Evolutionary conservation across 2,888 invertebrate species (phyloP), one percentile per base, ranked within the genome.

Genomic region (Eilema depressum): DNA sequence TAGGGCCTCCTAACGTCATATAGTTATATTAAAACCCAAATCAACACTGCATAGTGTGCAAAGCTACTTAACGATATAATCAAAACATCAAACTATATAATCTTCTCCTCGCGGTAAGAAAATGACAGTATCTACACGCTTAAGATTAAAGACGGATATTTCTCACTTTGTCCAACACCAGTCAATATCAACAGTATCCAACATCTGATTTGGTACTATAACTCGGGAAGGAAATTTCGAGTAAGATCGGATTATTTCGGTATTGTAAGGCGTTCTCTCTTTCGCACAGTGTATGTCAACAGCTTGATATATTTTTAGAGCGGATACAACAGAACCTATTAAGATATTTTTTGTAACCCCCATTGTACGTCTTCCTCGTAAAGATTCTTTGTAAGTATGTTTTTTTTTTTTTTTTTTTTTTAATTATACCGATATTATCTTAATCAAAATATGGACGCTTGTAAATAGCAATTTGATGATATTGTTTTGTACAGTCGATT

Each of bases 161-260:
- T 67, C 65, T 66, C 68, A 75, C 68, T 70, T 71, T 70, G 3
- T 20, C 25, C 30, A 71, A 63, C 33, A 63, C 68, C 70, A 20
- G 63, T 37, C 28, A 57, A 20, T 65, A 25, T 66, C 30, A 11
- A 61, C 0, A 62, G 53, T n/a, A 53, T 8, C 53, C 53, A 20
- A 20, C n/a, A 2, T n/a, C n/a, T n/a, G 53, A 53, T n/a, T 53
- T 10, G 0, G 10, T 3, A n/a, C 8, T n/a, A 20, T 10, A 5
- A 20, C 20, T 20, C 8, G 7, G 20, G 8, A n/a, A 53, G n/a
- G 8, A n/a, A 0, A n/a, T 0, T 53, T 20, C n/a, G 8, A 20
- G 2, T 53, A n/a, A n/a, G 20, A n/a, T 53, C n/a, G 20, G 17
- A 41, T 41, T 14, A 17, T 20, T 47, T 47, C 5, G 47, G 47